Evolutionary conservation across 2,888 invertebrate genomes (phyloP).

Genomic region (Dicyrtoma fusca): DNA sequence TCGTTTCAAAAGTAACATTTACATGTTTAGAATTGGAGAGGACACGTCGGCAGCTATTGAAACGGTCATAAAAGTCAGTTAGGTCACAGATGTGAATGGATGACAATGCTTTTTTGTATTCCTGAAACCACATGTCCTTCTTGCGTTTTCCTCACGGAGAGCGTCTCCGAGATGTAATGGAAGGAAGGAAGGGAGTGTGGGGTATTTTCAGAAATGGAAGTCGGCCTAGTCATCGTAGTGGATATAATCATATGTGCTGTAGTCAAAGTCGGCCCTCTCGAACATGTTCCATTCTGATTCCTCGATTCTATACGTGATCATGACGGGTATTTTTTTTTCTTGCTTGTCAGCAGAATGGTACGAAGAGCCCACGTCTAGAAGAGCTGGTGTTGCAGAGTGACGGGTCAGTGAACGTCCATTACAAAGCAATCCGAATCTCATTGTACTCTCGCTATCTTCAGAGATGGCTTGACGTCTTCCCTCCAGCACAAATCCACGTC

Average conservation of each 20-base stretch:
- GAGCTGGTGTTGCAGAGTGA: slow-evolving; percentile 78
- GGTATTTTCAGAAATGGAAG: not conserved
- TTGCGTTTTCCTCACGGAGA: not conserved
- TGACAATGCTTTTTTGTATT: slow-evolving; percentile 15
- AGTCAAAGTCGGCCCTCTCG: not conserved
- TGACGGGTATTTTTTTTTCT: not conserved
- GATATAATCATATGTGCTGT: not conserved
- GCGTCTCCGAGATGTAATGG: not conserved
- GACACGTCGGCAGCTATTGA: slow-evolving; percentile 13
- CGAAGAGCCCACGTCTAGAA: slow-evolving; percentile 64
- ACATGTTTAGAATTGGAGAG: slow-evolving; percentile 4
- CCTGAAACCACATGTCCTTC: slow-evolving; percentile 3
- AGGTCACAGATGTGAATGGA: slow-evolving; percentile 31
- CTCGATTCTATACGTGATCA: not conserved
- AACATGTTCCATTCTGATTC: not conserved
- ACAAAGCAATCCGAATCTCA: slow-evolving; percentile 81
- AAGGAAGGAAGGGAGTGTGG: not conserved
- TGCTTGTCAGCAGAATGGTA: slow-evolving; percentile 42
- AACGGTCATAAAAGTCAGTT: slow-evolving; percentile 28
- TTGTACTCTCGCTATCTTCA: slow-evolving; percentile 89
- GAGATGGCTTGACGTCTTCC: slow-evolving; percentile 90
- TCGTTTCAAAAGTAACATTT: slow-evolving; percentile 9
- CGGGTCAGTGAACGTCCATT: slow-evolving; percentile 80
- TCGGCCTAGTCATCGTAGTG: not conserved
- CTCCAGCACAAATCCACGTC: slow-evolving; percentile 86